Evolutionary conservation across 1,140 invertebrate species (phyloP).

Genomic region (Goniozus legneri): DNA sequence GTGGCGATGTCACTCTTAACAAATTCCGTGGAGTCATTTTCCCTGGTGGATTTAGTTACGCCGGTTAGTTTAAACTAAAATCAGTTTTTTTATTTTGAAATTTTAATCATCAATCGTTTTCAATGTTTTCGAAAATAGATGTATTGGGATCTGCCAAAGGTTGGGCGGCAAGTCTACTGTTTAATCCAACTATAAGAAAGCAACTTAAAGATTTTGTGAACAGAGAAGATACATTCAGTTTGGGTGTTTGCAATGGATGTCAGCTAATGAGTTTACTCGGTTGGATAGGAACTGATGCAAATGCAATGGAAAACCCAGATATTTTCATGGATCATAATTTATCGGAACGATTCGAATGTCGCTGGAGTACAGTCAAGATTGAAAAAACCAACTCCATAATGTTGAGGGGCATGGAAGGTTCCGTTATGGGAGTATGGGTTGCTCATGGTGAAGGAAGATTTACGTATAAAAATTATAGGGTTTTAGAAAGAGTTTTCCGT

Average conservation of each 20-base stretch:
- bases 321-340: slow-evolving; percentile 81
- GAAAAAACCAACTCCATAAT: slow-evolving; percentile 74
- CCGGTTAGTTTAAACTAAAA: slow-evolving; percentile 56
- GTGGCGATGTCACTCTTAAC: slow-evolving; percentile 67
- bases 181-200: slow-evolving; percentile 61
- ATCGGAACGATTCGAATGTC: slow-evolving; percentile 88
- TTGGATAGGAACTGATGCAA: slow-evolving; percentile 62
- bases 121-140: slow-evolving; percentile 59
- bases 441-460: slow-evolving; percentile 94
- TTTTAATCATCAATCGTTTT: slow-evolving; percentile 4
- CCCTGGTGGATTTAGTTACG: slow-evolving; percentile 97
- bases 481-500: slow-evolving; percentile 59
- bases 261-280: slow-evolving; percentile 89
- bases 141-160: slow-evolving; percentile 96
- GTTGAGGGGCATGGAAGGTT: slow-evolving; percentile 81
- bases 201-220: slow-evolving; percentile 67
- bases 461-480: slow-evolving; percentile 54
- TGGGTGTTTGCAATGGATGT: slow-evolving; percentile 97
- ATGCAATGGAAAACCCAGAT: slow-evolving; percentile 52
- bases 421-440: slow-evolving; percentile 88
- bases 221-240: slow-evolving; percentile 83
- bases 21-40: slow-evolving; percentile 87
- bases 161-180: slow-evolving; percentile 90
- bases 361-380: slow-evolving; percentile 83
- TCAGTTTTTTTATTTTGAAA: slow-evolving; percentile 7